Evolutionary conservation across 2,113 vertebrate genomes (phyloP).

Genomic region (Rhinogobius similis): DNA sequence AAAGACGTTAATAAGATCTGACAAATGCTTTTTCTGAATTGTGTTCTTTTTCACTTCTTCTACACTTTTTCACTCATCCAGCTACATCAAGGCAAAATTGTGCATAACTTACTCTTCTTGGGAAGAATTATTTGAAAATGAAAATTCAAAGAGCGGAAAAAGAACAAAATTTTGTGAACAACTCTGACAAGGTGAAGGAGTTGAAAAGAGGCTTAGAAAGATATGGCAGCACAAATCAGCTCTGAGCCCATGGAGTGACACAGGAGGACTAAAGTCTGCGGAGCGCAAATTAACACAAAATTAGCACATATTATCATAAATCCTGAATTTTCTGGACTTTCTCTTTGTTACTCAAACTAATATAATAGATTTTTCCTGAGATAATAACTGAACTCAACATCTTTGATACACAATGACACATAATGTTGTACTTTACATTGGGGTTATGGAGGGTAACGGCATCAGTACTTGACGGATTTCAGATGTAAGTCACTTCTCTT

Average conservation of each 20-base stretch:
- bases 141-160: not conserved
- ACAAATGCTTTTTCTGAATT: not conserved
- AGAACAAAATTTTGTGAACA: conserved; percentile 3
- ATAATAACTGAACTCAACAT: not conserved
- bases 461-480: conserved; percentile 18
- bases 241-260: conserved; percentile 24
- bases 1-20: not conserved
- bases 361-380: too few relatives aligned
- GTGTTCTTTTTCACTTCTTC: not conserved
- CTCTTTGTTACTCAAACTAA: conserved; percentile 12
- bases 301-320: conserved; percentile 64
- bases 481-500: conserved; percentile 37
- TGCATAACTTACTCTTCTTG: not conserved
- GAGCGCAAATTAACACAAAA: conserved; percentile 50
- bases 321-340: conserved; percentile 26
- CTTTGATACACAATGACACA: not conserved
- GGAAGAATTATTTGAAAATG: not conserved
- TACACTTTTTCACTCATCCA: too few relatives aligned
- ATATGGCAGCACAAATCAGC: conserved; percentile 36
- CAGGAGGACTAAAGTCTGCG: conserved; percentile 29
- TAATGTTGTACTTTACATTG: conserved; percentile 8
- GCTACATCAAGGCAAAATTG: not conserved
- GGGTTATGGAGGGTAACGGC: conserved; percentile 9
- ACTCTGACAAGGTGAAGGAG: conserved; percentile 21
- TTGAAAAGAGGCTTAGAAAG: conserved; percentile 1